Percentiles rank a stretch among this genome's conserved stretches.
Conservation (phyloP, 2,888 invertebrate species). For the Chaetogeoica ovagalla region DNA sequence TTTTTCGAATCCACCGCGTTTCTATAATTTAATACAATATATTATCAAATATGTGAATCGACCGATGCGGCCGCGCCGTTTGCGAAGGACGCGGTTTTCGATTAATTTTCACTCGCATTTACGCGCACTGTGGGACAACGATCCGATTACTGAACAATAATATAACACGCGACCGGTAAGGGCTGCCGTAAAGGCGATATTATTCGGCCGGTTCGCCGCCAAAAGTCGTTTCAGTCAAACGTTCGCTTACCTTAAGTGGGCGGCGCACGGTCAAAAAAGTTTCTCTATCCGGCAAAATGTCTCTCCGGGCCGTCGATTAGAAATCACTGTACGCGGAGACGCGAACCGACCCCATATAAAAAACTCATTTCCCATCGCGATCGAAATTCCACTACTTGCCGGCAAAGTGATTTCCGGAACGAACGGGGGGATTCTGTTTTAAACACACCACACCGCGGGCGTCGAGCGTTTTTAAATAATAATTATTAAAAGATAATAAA, state of each 20-base stretch:
- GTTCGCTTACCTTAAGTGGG: constrained; percentile 38
- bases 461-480: too few relatives aligned
- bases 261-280: constrained; percentile 15
- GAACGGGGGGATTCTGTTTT: not conserved
- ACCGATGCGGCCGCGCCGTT: too few relatives aligned
- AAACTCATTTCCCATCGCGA: constrained; percentile 14
- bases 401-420: constrained; percentile 10
- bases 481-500: too few relatives aligned
- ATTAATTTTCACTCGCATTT: constrained; percentile 10
- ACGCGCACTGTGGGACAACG: not conserved
- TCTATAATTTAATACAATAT: not conserved
- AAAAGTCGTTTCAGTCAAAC: constrained; percentile 16
- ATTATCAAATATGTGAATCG: not conserved
- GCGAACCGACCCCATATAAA: not conserved
- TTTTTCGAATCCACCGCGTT: not conserved
- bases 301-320: constrained; percentile 7
- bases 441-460: too few relatives aligned
- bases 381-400: constrained; percentile 1
- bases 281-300: not conserved
- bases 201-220: not conserved
- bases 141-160: constrained; percentile 6
- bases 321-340: constrained; percentile 1
- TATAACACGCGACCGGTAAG: not conserved
- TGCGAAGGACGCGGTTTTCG: not conserved
- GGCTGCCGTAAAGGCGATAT: constrained; percentile 7